phyloP scores from a whole-genome alignment of 2,113 vertebrate genomes.

The Colistium nudipinnis region DNA sequence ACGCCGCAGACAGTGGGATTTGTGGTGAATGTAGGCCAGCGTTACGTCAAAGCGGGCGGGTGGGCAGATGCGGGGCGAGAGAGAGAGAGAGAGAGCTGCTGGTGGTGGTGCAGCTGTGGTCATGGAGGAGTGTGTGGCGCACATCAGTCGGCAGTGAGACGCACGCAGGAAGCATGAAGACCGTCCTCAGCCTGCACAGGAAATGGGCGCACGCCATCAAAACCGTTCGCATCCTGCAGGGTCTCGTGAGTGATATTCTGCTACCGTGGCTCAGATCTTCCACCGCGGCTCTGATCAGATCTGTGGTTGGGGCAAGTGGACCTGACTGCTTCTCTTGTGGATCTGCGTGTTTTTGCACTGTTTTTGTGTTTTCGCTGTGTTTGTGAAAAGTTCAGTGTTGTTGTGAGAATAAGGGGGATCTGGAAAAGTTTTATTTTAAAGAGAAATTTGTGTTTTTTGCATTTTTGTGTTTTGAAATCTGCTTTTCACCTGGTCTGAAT shows the following conservation, averaged over 20 bases:
- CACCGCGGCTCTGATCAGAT: slow-evolving; percentile 11
- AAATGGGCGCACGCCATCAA: slow-evolving; percentile 90
- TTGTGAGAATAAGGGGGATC: neutral
- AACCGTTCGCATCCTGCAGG: slow-evolving; percentile 90
- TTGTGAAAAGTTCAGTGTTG: neutral
- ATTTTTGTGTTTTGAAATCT: neutral
- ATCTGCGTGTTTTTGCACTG: neutral
- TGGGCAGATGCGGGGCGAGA: slow-evolving; percentile 74
- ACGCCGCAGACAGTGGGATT: slow-evolving; percentile 86
- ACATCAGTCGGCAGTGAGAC: slow-evolving; percentile 61
- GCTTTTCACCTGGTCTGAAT: neutral
- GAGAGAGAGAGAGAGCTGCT: slow-evolving; percentile 74
- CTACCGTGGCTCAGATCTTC: slow-evolving; percentile 6
- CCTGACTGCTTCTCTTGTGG: neutral
- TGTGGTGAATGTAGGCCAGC: slow-evolving; percentile 94
- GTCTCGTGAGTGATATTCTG: slow-evolving; percentile 84
- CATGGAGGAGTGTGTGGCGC: slow-evolving; percentile 79
- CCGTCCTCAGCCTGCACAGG: slow-evolving; percentile 85
- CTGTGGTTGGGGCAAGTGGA: slow-evolving; percentile 7
- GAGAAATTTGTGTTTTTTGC: neutral
- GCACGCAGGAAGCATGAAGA: slow-evolving; percentile 85
- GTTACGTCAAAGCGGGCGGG: slow-evolving; percentile 85
- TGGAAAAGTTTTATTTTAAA: neutral
- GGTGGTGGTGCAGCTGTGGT: slow-evolving; percentile 74
- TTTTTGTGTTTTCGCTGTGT: too few relatives aligned